These are phyloP conservation scores for Pogoniulus pusillus DNA, from an alignment of 2,797 vertebrate genomes.

Conservation along the genomic window DNA sequence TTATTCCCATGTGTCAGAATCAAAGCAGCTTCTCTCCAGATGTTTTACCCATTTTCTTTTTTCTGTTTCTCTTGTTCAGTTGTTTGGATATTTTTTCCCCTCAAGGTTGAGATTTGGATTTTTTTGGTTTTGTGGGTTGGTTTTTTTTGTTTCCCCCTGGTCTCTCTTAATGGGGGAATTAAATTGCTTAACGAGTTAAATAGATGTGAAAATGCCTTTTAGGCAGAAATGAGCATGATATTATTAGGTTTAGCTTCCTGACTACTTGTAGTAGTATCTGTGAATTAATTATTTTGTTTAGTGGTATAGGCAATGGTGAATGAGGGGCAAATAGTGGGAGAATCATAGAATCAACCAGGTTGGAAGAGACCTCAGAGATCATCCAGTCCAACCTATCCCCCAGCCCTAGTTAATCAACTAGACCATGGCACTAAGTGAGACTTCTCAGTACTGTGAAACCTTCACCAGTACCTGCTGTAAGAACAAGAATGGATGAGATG, in stretches of 20 bases:
- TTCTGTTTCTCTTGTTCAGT: background rate
- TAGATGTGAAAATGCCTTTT: background rate
- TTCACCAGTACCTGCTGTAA: background rate
- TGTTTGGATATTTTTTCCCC: background rate
- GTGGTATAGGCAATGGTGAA: background rate
- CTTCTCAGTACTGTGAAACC: too few relatives aligned
- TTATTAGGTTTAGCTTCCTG: background rate
- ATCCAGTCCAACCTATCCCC: too few relatives aligned
- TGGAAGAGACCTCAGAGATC: too few relatives aligned
- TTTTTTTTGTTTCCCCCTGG: background rate
- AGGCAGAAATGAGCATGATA: background rate
- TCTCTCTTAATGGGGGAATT: background rate
- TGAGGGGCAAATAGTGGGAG: background rate
- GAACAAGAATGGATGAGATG: background rate
- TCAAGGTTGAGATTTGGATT: background rate
- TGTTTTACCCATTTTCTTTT: constrained; percentile 18
- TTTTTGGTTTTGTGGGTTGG: too few relatives aligned
- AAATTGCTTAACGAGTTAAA: background rate
- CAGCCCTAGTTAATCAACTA: too few relatives aligned
- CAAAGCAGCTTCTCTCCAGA: constrained; percentile 50
- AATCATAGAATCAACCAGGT: too few relatives aligned
- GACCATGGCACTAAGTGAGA: too few relatives aligned
- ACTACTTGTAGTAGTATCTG: background rate
- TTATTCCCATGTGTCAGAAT: constrained; percentile 60
- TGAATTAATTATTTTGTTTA: background rate